These are phyloP conservation scores for Drosophila albomicans DNA, from an alignment of 1,140 invertebrate species.

Conservation along the genomic window DNA sequence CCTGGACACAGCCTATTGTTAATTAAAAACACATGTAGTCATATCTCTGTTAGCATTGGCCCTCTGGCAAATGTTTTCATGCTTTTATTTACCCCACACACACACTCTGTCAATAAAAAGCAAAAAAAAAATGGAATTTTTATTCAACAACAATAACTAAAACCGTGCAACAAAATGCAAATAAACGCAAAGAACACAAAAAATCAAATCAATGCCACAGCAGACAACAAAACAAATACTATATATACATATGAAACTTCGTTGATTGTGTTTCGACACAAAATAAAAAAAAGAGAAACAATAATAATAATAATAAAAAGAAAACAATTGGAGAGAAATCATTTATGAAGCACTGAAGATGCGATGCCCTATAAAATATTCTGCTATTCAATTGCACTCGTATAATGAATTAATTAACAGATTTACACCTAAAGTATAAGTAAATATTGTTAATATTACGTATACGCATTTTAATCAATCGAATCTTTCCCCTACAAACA, in stretches of 20 bases:
- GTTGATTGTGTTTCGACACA: slow-evolving; percentile 57
- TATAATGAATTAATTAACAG: too few species aligned
- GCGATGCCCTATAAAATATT: not conserved
- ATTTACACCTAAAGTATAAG: too few species aligned
- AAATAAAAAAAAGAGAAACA: slow-evolving; percentile 32
- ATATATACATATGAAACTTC: slow-evolving; percentile 25
- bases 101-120: slow-evolving; percentile 57
- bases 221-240: slow-evolving; percentile 38
- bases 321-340: not conserved
- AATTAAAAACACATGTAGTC: slow-evolving; percentile 63
- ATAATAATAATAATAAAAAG: slow-evolving; percentile 34
- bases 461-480: not conserved
- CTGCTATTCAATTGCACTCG: too few species aligned
- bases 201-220: slow-evolving; percentile 61
- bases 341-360: not conserved
- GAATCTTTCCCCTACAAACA: not conserved
- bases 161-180: slow-evolving; percentile 35
- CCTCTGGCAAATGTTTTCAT: slow-evolving; percentile 28
- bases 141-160: slow-evolving; percentile 47
- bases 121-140: slow-evolving; percentile 15
- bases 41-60: slow-evolving; percentile 10
- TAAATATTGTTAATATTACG: too few species aligned
- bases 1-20: slow-evolving; percentile 38
- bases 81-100: slow-evolving; percentile 35
- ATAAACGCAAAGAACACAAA: slow-evolving; percentile 19